Evolutionary conservation across 2,797 vertebrate species (phyloP), one percentile per base, ranked within the genome.

Genomic region (Gymnopithys bicolor): DNA sequence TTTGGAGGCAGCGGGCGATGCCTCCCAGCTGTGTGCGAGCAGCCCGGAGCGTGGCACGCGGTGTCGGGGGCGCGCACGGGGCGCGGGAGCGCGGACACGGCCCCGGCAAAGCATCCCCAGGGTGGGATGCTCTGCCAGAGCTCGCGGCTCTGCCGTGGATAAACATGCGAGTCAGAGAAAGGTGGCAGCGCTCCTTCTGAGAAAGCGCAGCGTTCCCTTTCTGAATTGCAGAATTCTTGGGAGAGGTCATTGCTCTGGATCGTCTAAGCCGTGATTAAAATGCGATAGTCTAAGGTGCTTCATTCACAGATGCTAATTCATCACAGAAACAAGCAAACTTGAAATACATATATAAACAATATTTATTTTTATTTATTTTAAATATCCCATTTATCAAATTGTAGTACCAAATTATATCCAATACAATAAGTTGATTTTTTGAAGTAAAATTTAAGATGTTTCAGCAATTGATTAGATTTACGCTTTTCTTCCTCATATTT

Each of bases 331-430:
- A 55, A 81, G 41, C 41, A 66, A 30, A 67, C 52, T 79, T 90
- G 52, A 89, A 30, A 64, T 13, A 85, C 64, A 82, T 46, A 74
- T 45, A 41, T 41, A 81, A 8, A 78, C 13, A 48, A 49, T 95
- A 94, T 94, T 94, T 95, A 90, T 90, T 94, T 89, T 91, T 94
- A 93, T 93, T 96, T 95, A 96, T 95, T 97, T 95, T 27, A 88
- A 92, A 46, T 82, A 80, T 85, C 53, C 64, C 22, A 48, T 88
- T 76, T 91, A 75, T 63, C 86, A 79, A 87, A 88, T 71, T 53
- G 9, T 92, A 78, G 45, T 76, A 89, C 39, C 45, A 46, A 93
- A 33, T 76, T 62, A 24, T 74, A 46, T 17, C 33, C 37, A 62
- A 46, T 81, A 70, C 83, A 90, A 25, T 22, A 52, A 87, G 6